Evolutionary conservation across 2,888 invertebrate genomes (phyloP).

Genomic region (Polyploca ridens): DNA sequence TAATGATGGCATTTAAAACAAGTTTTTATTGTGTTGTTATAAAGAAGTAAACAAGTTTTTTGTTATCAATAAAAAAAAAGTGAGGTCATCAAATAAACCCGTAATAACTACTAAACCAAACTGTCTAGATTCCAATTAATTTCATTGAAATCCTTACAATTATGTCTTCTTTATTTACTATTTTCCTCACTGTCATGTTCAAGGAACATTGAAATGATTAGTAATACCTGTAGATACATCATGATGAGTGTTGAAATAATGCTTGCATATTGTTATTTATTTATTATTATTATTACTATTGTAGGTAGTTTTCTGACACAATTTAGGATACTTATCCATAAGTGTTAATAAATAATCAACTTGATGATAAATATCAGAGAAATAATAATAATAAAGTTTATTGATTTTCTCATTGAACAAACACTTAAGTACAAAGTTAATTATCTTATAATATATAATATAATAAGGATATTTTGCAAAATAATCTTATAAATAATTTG

Average conservation of each 20-base stretch:
- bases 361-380: not conserved
- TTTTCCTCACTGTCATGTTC: too few relatives aligned
- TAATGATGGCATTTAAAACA: not conserved
- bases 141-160: not conserved
- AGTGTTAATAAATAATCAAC: not conserved
- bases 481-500: not conserved
- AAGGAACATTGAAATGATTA: too few relatives aligned
- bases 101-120: not conserved
- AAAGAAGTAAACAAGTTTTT: constrained; percentile 2
- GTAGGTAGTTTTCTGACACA: not conserved
- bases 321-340: not conserved
- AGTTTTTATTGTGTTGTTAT: not conserved
- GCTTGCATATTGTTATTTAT: too few relatives aligned
- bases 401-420: too few relatives aligned
- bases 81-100: constrained; percentile 8
- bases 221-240: too few relatives aligned
- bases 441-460: too few relatives aligned
- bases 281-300: not conserved
- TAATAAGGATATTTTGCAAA: not conserved
- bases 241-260: too few relatives aligned
- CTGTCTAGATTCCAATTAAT: not conserved
- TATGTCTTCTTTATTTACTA: too few relatives aligned
- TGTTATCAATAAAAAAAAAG: not conserved
- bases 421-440: too few relatives aligned
- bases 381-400: too few relatives aligned